phyloP scores from a whole-genome alignment of 2,113 vertebrate species.

The Rhea americana region DNA sequence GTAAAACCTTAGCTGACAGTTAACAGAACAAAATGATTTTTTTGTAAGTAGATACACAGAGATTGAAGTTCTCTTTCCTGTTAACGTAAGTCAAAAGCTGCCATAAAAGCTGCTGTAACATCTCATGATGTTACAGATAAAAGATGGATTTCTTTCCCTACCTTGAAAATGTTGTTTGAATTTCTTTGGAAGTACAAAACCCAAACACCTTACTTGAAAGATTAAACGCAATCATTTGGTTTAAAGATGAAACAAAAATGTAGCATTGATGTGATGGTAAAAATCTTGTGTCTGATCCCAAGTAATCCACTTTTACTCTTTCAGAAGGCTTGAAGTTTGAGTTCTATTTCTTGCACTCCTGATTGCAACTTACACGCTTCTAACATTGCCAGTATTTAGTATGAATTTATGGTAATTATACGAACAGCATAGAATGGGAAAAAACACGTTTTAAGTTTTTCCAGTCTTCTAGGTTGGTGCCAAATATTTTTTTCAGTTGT shows the following conservation, averaged over 20 bases:
- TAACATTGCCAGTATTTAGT: conserved; percentile 70
- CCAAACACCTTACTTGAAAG: neutral
- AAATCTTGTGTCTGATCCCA: neutral
- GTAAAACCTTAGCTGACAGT: conserved; percentile 45
- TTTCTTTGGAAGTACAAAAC: conserved; percentile 47
- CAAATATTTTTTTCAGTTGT: conserved; percentile 81
- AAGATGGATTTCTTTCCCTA: conserved; percentile 44
- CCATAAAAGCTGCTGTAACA: neutral
- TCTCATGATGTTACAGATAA: conserved; percentile 1
- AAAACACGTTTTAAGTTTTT: conserved; percentile 67
- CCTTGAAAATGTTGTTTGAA: conserved; percentile 15
- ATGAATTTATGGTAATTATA: conserved; percentile 67
- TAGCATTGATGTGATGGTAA: conserved; percentile 16
- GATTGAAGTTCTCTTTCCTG: conserved; percentile 37
- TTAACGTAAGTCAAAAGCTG: neutral
- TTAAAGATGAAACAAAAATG: conserved; percentile 17
- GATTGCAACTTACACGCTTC: conserved; percentile 68
- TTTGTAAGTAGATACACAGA: conserved; percentile 47
- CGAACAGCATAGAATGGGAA: conserved; percentile 41
- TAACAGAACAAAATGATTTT: neutral
- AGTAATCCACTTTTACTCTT: conserved; percentile 46
- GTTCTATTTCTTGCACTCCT: conserved; percentile 68
- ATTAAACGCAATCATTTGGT: neutral
- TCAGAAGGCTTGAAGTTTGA: conserved; percentile 60
- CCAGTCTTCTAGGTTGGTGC: conserved; percentile 80